Percentiles rank a stretch among this genome's conserved stretches.
Conservation (phyloP, 2,113 vertebrate species). For the Phoenicopterus ruber region DNA sequence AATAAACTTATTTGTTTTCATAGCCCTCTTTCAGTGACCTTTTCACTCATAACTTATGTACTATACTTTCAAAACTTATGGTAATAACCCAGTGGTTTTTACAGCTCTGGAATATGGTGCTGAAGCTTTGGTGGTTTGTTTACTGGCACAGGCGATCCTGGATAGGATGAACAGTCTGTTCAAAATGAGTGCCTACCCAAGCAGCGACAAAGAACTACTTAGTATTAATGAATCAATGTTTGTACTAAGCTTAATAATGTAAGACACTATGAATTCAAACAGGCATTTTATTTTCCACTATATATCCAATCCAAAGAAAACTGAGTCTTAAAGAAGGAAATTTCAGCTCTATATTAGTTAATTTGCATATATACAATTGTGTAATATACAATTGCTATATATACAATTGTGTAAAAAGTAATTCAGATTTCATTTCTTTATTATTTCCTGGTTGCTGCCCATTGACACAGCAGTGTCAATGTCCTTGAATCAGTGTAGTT, state of each 20-base stretch:
- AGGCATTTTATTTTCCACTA: not conserved
- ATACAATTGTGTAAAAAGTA: not conserved
- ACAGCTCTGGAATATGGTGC: not conserved
- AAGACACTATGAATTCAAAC: not conserved
- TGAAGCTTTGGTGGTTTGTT: not conserved
- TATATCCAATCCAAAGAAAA: not conserved
- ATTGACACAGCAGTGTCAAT: not conserved
- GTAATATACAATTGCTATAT: too few species aligned
- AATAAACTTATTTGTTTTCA: not conserved
- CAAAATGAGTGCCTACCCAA: not conserved
- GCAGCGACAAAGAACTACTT: not conserved
- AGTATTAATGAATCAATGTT: not conserved
- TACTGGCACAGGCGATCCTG: not conserved
- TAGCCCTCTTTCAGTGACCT: not conserved
- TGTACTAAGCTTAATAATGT: not conserved
- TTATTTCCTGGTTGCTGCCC: not conserved
- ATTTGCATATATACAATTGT: not conserved
- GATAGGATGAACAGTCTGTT: not conserved
- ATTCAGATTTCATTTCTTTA: not conserved
- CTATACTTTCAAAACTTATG: not conserved
- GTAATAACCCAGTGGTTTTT: not conserved
- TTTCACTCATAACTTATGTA: not conserved
- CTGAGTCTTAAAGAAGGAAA: not conserved
- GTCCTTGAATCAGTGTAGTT: not conserved
- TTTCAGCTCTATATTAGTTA: not conserved